Conservation (phyloP, 2,888 invertebrate species). For the Hetaerina titia region DNA sequence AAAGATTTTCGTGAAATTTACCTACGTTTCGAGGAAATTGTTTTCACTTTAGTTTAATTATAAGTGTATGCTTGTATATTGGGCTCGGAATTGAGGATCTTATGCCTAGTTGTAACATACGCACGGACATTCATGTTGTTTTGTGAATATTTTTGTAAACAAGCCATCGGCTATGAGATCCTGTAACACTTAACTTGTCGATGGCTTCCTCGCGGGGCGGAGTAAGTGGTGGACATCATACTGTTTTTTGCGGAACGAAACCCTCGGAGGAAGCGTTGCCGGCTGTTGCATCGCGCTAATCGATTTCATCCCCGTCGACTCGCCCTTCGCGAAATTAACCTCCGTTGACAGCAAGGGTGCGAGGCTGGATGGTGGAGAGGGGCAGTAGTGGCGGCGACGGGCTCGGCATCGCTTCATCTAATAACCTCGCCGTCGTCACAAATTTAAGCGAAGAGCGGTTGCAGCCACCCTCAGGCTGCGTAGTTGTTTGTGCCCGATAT, state of each 20-base stretch:
- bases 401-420: conserved; percentile 13
- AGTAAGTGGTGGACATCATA: not conserved
- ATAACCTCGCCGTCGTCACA: conserved; percentile 6
- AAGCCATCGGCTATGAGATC: not conserved
- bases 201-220: not conserved
- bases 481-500: not conserved
- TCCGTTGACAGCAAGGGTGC: not conserved
- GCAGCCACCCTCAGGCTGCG: not conserved
- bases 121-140: no score
- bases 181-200: not conserved
- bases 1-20: no score
- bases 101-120: no score
- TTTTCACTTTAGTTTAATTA: not conserved
- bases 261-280: not conserved
- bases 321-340: conserved; percentile 33
- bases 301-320: conserved; percentile 16
- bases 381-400: not conserved
- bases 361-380: not conserved
- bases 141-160: not conserved
- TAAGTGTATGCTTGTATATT: not conserved
- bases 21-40: no score
- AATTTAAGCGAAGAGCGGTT: conserved; percentile 23
- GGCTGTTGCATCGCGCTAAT: conserved; percentile 27
- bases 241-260: not conserved
- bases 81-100: not conserved